A percentile compares a stretch with the other conserved stretches of the same genome.
Conservation (phyloP, 2,888 invertebrate genomes). For the Choristoneura rosaceana region DNA sequence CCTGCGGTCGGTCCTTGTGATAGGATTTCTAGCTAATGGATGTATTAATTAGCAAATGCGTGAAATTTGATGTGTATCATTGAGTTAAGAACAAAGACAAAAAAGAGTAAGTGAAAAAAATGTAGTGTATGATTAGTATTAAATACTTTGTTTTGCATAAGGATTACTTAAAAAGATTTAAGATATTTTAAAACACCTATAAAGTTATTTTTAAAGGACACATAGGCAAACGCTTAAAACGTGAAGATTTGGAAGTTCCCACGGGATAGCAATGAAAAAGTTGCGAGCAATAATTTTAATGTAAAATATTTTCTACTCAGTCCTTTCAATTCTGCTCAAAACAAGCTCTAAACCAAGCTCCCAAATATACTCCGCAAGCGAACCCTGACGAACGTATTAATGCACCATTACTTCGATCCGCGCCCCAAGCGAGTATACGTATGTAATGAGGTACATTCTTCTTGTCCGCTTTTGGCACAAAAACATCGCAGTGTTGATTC, state of each 20-base stretch:
- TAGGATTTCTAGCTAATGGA: constrained; percentile 10
- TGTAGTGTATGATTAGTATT: background rate
- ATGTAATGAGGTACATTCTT: constrained; percentile 30
- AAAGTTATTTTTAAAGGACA: too few relatives aligned
- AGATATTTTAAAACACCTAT: too few relatives aligned
- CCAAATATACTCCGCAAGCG: background rate
- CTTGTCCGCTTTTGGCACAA: constrained; percentile 36
- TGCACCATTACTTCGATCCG: constrained; percentile 27
- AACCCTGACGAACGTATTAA: constrained; percentile 20
- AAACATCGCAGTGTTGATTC: constrained; percentile 37
- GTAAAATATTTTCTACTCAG: background rate
- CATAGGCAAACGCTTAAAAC: too few relatives aligned
- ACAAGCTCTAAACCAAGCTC: background rate
- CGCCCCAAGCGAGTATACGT: constrained; percentile 3
- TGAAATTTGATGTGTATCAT: too few relatives aligned
- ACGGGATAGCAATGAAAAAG: too few relatives aligned
- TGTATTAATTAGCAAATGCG: background rate
- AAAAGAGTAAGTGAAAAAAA: background rate
- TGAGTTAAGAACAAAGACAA: background rate
- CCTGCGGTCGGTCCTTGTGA: background rate
- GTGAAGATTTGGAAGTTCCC: too few relatives aligned
- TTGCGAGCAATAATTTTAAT: too few relatives aligned
- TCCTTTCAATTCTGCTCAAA: background rate
- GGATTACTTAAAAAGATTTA: too few relatives aligned
- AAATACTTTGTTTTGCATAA: background rate